Percentiles rank a stretch among this genome's conserved stretches.
Evolutionary conservation across 2,113 vertebrate genomes (phyloP).

Genomic region (Pogonocichla stellata): DNA sequence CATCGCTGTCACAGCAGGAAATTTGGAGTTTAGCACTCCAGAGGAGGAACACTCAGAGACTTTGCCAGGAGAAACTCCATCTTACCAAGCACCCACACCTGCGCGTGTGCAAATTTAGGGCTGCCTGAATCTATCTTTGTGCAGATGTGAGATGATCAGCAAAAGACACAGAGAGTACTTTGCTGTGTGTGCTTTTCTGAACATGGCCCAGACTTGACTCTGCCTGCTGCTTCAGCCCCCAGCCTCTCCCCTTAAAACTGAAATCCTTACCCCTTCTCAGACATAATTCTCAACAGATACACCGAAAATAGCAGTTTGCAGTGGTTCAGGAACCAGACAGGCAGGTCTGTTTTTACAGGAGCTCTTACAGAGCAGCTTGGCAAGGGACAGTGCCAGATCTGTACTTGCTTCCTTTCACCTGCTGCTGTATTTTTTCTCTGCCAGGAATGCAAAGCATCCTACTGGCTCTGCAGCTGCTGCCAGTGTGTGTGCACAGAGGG

Average conservation of each 20-base stretch:
- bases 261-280: not conserved
- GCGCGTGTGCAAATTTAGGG: not conserved
- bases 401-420: slow-evolving; percentile 56
- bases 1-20: not conserved
- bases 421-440: slow-evolving; percentile 41
- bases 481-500: not conserved
- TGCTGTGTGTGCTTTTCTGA: not conserved
- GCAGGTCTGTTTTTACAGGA: slow-evolving; percentile 38
- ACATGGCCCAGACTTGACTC: not conserved
- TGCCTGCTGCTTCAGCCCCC: not conserved
- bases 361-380: slow-evolving; percentile 24
- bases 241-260: not conserved
- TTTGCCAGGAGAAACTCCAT: not conserved
- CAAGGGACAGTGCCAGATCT: not conserved
- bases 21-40: not conserved
- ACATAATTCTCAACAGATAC: not conserved
- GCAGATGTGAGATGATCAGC: not conserved
- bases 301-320: slow-evolving; percentile 12
- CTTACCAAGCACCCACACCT: not conserved
- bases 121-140: not conserved
- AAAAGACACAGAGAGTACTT: not conserved
- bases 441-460: slow-evolving; percentile 47
- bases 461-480: slow-evolving; percentile 49
- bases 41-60: not conserved
- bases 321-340: slow-evolving; percentile 11